A percentile compares a stretch with the other conserved stretches of the same genome.
Conservation (phyloP, 2,113 vertebrate species). For the Dromiciops gliroides region DNA sequence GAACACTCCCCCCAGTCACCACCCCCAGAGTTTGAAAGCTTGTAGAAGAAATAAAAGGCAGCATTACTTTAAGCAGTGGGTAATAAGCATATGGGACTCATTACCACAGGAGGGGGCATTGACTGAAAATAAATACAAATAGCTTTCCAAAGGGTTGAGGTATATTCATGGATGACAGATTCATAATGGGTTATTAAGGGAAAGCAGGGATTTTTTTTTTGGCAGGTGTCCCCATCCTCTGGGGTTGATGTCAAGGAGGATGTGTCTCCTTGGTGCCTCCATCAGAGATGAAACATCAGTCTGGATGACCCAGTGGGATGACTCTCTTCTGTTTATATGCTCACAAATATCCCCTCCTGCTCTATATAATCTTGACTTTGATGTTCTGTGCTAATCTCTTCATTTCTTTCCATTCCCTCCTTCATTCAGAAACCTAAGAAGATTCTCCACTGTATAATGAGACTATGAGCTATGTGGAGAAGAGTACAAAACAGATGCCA, state of each 20-base stretch:
- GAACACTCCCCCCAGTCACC: not conserved
- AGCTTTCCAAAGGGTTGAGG: slow-evolving; percentile 47
- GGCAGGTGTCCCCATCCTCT: slow-evolving; percentile 29
- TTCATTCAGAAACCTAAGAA: not conserved
- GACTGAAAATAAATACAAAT: slow-evolving; percentile 60
- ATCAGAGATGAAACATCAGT: not conserved
- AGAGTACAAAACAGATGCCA: not conserved
- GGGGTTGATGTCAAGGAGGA: slow-evolving; percentile 29
- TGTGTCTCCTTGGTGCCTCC: not conserved
- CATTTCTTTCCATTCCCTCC: not conserved
- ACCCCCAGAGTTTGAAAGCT: not conserved
- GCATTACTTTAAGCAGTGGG: slow-evolving; percentile 1
- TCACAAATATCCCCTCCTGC: not conserved
- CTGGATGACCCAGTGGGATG: not conserved
- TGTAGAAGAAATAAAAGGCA: slow-evolving; percentile 49
- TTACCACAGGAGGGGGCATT: slow-evolving; percentile 30
- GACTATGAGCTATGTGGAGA: not conserved
- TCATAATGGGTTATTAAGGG: slow-evolving; percentile 51
- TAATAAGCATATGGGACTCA: slow-evolving; percentile 37
- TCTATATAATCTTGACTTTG: not conserved
- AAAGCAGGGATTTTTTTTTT: slow-evolving; percentile 7
- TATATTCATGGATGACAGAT: slow-evolving; percentile 33
- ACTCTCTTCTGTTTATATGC: not conserved
- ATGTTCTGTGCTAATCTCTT: not conserved
- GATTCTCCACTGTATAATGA: not conserved